Percentiles rank a stretch among this genome's conserved stretches.
phyloP scores from a whole-genome alignment of 2,797 vertebrate genomes.

The Halcyon badia region DNA sequence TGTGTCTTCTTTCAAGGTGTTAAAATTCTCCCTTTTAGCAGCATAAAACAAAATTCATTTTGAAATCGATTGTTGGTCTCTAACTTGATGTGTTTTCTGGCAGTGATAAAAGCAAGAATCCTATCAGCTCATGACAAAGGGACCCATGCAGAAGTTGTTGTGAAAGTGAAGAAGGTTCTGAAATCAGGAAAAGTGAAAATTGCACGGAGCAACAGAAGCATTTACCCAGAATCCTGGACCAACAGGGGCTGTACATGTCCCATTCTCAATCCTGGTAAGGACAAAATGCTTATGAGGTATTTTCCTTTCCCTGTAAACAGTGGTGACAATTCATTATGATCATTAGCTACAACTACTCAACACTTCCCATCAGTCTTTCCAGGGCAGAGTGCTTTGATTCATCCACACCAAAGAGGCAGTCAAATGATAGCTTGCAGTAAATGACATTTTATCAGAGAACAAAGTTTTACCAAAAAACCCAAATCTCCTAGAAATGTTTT shows the following conservation, averaged over 20 bases:
- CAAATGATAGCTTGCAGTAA: background rate
- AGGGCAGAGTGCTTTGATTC: background rate
- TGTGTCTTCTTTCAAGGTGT: background rate
- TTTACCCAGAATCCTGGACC: conserved; percentile 93
- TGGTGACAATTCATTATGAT: background rate
- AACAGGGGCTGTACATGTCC: conserved; percentile 92
- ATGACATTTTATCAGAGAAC: background rate
- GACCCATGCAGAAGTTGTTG: conserved; percentile 89
- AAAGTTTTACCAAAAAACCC: background rate
- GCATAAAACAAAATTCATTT: background rate
- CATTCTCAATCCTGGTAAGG: conserved; percentile 90
- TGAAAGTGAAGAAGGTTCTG: conserved; percentile 90
- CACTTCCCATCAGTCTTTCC: background rate
- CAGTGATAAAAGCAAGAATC: conserved; percentile 91
- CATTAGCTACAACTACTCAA: background rate
- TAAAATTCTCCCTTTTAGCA: background rate
- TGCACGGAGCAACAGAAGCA: conserved; percentile 82
- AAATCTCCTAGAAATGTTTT: background rate
- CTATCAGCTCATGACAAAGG: conserved; percentile 93
- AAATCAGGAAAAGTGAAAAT: conserved; percentile 83
- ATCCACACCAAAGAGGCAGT: background rate
- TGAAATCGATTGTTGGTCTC: background rate
- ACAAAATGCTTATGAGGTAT: background rate
- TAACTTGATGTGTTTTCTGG: background rate
- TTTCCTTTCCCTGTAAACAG: background rate